A percentile compares a stretch with the other conserved stretches of the same genome.
phyloP scores from a whole-genome alignment of 1,140 invertebrate genomes.

The Dolichoris vasculosae region DNA sequence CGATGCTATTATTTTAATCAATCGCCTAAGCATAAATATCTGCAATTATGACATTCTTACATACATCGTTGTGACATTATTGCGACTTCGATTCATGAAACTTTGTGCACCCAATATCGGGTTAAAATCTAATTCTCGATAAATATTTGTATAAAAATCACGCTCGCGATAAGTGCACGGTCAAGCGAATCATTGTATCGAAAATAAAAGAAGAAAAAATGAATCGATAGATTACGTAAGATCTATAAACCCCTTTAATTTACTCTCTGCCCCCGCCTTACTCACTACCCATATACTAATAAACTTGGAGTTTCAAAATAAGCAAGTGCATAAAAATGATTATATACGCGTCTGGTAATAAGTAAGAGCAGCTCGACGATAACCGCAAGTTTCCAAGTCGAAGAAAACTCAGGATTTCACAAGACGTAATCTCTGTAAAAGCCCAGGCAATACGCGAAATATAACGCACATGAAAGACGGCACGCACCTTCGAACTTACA shows the following conservation, averaged over 20 bases:
- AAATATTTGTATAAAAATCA: not conserved
- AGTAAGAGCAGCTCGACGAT: conserved; percentile 43
- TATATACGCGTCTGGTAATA: conserved; percentile 41
- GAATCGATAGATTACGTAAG: conserved; percentile 41
- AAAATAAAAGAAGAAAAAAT: conserved; percentile 17
- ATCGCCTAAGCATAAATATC: conserved; percentile 14
- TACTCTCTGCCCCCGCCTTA: not conserved
- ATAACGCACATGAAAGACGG: conserved; percentile 13
- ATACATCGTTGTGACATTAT: conserved; percentile 3
- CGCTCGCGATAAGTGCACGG: not conserved
- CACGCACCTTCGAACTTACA: not conserved
- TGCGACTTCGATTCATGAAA: not conserved
- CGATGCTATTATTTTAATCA: conserved; percentile 27
- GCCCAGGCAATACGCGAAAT: conserved; percentile 29
- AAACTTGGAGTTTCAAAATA: conserved; percentile 46
- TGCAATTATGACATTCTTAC: conserved; percentile 22
- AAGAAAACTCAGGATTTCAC: conserved; percentile 32
- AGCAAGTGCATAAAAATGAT: conserved; percentile 50
- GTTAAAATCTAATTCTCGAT: not conserved
- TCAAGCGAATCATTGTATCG: not conserved
- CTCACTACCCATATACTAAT: conserved; percentile 15
- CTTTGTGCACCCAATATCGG: not conserved
- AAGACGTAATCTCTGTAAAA: not conserved
- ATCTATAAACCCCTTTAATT: conserved; percentile 39
- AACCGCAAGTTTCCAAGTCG: conserved; percentile 42